Base-by-base conservation (phyloP, 2,888 invertebrate species). In the Laothoe populi region DNA sequence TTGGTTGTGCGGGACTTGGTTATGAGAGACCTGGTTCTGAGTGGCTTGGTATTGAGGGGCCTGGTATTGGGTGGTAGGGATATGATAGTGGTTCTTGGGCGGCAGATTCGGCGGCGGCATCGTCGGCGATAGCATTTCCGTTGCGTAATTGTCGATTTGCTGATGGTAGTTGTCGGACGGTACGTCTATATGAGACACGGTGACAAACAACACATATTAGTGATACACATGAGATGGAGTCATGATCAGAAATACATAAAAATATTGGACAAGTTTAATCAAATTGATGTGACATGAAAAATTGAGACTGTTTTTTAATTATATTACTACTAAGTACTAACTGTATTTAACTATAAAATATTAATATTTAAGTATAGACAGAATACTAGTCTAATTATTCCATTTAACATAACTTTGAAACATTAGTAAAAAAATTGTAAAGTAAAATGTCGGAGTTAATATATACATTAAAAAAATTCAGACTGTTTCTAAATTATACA, bases 101-200 rank as follows among this genome's bases (percentile, higher is more conserved):
- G 89, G 91, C 24, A 88, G 74, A 57, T 86, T 81, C 0, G 88
- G 89, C 7, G 84, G 81, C 2, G 85, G 84, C 4, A 78, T 65
- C 44, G 71, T 72, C 0, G 87, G 77, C 0, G 87, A 79, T 31
- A 92, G 77, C 92, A 93, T 92, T 75, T 93, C 92, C 0, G 86
- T 85, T 0, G 88, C 90, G 81, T 93, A 93, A 71, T 77, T 90
- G 70, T 93, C 92, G 66, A 93, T 86, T 84, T 93, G 93, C 64
- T 92, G 92, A 53, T 92, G 90, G 67, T 92, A 93, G 75, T 90
- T 91, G 74, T 91, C 90, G 72, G 88, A 78, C 57, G 88, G 75
- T 64, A 86, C 79, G 62, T 91, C 92, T 92, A 77, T 65, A 70
- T 69, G 62, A 59, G 60, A 62, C 64, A 66, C 59, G 62, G 70